Evolutionary conservation across 2,888 invertebrate species (phyloP), one percentile per base, ranked within the genome.

Genomic region (Phoronis australis): DNA sequence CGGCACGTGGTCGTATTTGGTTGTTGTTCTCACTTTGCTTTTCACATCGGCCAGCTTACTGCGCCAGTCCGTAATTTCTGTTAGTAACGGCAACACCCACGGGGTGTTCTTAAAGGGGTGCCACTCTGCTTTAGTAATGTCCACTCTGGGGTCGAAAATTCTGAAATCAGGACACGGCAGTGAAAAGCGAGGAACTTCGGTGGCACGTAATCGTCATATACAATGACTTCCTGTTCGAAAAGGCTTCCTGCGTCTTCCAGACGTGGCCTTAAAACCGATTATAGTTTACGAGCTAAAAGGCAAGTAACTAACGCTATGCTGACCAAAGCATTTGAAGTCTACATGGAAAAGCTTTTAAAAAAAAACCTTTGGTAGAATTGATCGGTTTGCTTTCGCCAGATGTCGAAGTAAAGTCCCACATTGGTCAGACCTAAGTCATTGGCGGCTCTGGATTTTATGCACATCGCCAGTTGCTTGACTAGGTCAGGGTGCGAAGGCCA

Each of bases 401-500:
- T 85, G 69, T 95, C 94, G 37, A 92, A 79, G 70, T 88, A 87
- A 45, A 94, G 82, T 48, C 73, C 71, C 21, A 76, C 62, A 48
- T 78, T 65, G 0, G 87, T 86, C 22, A 88, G 79, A 64, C 87
- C 84, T n/a, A 75, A 74, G 25, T 78, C 77, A 1, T 55, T 45
- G 3, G 54, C 58, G 44, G 82, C 66, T 48, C 77, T 74, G 23
- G 81, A 77, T 60, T 84, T 82, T 24, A 93, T 79, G 69, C 94
- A 95, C 12, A 82, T 79, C 0, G 89, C 88, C 70, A 90, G 90
- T 74, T 94, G 93, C 43, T 85, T 77, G 0, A 86, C 82, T 91
- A 92, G 91, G 66, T 92, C 91, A 0, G 87, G 88, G 62, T 92
- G 90, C 57, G 86, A 85, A 0, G 83, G 84, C 91, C 77, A 78